Evolutionary conservation across 1,140 invertebrate species (phyloP).

Genomic region (Drosophila auraria): DNA sequence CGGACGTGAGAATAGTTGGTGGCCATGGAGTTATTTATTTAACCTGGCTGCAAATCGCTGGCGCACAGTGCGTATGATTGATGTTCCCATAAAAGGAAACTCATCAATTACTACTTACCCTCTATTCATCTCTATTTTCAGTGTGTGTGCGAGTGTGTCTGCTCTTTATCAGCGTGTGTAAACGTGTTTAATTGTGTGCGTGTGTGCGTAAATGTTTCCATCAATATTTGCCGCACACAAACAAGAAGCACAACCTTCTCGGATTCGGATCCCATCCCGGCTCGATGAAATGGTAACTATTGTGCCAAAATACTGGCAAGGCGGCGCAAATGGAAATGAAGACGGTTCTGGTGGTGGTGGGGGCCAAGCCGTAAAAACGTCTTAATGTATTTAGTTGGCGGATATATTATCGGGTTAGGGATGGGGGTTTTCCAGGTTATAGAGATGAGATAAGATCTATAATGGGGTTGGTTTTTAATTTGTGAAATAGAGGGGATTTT

Average conservation of each 20-base stretch:
- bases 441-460: slow-evolving; percentile 38
- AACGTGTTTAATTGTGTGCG: slow-evolving; percentile 79
- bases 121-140: slow-evolving; percentile 46
- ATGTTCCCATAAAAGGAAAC: slow-evolving; percentile 80
- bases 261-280: slow-evolving; percentile 12
- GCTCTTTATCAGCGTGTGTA: slow-evolving; percentile 68
- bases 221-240: slow-evolving; percentile 76
- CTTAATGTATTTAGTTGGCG: slow-evolving; percentile 54
- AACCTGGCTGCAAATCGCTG: slow-evolving; percentile 59
- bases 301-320: slow-evolving; percentile 44
- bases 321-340: slow-evolving; percentile 32
- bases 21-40: slow-evolving; percentile 55
- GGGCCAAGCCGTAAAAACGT: slow-evolving; percentile 47
- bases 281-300: slow-evolving; percentile 60
- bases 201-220: slow-evolving; percentile 81
- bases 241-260: slow-evolving; percentile 30
- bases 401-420: neutral
- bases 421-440: neutral
- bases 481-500: neutral
- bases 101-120: slow-evolving; percentile 79
- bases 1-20: slow-evolving; percentile 12
- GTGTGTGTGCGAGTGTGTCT: slow-evolving; percentile 30
- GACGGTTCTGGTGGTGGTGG: neutral
- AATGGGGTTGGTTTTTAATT: neutral
- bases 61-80: slow-evolving; percentile 78